Conservation (phyloP, 2,797 vertebrate genomes). For the Leptoclinus maculatus region DNA sequence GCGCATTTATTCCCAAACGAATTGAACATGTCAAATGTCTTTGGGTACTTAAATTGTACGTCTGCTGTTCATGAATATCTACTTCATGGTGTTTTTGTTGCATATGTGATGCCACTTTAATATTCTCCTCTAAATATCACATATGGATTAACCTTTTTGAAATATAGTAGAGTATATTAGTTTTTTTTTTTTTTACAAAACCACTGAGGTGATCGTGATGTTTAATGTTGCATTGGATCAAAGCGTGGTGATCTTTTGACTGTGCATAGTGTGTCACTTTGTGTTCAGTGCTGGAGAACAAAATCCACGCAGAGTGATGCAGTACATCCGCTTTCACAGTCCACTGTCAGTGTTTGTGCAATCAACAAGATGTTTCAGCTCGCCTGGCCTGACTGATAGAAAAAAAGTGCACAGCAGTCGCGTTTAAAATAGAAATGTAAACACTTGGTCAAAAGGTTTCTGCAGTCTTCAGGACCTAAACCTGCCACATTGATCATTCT, state of each 20-base stretch:
- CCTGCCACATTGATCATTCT: background rate
- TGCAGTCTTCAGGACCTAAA: background rate
- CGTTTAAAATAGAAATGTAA: conserved; percentile 6
- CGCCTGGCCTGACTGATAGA: conserved; percentile 11
- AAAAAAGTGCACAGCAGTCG: background rate
- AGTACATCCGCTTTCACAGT: conserved; percentile 24
- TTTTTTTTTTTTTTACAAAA: background rate
- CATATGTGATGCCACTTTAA: background rate
- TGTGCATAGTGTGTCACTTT: conserved; percentile 28
- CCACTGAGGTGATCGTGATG: background rate
- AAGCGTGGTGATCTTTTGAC: background rate
- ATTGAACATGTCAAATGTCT: background rate
- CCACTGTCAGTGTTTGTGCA: conserved; percentile 21
- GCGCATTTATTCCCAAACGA: conserved; percentile 4
- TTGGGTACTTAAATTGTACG: background rate
- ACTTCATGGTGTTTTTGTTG: conserved; percentile 11
- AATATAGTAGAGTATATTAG: background rate
- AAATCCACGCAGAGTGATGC: conserved; percentile 33
- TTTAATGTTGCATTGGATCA: background rate
- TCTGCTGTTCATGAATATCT: background rate
- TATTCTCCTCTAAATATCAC: background rate
- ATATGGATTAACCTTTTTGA: background rate
- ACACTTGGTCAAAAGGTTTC: background rate
- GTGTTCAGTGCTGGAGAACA: conserved; percentile 9
- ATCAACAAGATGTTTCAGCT: conserved; percentile 43